Evolutionary conservation across 2,888 invertebrate genomes (phyloP), one percentile per base, ranked within the genome.

Genomic region (Trichopoda pennipes): DNA sequence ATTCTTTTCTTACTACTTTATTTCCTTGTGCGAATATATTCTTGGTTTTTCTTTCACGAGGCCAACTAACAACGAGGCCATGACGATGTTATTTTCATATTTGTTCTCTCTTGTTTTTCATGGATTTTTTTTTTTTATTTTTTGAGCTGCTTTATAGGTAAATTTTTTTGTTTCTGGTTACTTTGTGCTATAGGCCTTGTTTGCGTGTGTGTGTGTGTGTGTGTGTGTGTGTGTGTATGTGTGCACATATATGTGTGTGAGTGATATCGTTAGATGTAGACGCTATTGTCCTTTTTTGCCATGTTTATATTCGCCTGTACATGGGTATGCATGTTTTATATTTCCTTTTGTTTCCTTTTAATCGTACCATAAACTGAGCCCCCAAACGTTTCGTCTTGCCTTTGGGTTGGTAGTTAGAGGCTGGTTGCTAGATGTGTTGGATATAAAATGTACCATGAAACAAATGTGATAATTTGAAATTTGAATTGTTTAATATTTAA

Each of bases 281-380:
- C 28, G 51, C 19, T 66, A 72, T 72, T 76, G 64, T 56, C 55
- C 63, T 77, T 69, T 61, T 81, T 70, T 53, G 35, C 12, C 49
- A 61, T 51, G 23, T 21, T 38, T 49, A 16, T 17, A 49, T n/a
- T n/a, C n/a, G n/a, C n/a, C n/a, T n/a, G n/a, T 10, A n/a, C n/a
- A 17, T 21, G 14, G 17, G 21, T 38, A 38, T 32, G 10, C 47
- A 12, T 75, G 70, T 17, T 68, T 16, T 44, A 14, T 21, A 28
- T 53, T 23, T 75, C 51, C 42, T 44, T 60, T 60, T 53, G 14
- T 8, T 28, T 38, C 32, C 10, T 68, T 60, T 32, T 14, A 12
- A 35, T 56, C 44, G 44, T 38, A 60, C 64, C 49, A 44, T 63
- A 61, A 68, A 44, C 56, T 55, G 51, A 72, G 49, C 58, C 66